Evolutionary conservation across 2,888 invertebrate genomes (phyloP), one percentile per base, ranked within the genome.

Genomic region (Cryptus armator): DNA sequence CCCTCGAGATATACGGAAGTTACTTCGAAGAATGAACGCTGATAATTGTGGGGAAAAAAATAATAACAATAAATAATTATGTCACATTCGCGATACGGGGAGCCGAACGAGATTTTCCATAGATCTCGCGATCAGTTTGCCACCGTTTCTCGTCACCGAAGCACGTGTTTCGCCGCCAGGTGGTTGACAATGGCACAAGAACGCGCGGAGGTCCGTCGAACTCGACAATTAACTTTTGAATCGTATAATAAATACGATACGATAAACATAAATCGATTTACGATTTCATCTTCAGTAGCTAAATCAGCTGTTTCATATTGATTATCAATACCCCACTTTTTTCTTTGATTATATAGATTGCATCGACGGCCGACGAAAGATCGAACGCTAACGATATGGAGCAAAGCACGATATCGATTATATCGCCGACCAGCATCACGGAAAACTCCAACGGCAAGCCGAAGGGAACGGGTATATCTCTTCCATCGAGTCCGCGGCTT

Each of bases 321-420:
- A 6, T 62, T n/a, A 9, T 62, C 12, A 62, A 6, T 29, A n/a
- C 14, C 6, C 16, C 62, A 6, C 14, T 32, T 24, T 32, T 32
- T 62, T 62, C 0, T 59, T 53, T 19, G 46, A 24, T 24, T 24
- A 62, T 46, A 29, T 74, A 84, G 86, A 72, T 79, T 19, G 43
- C 68, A 72, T 67, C 81, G 71, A 72, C 68, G 32, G 53, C 72
- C 6, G 56, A 29, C 16, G 77, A 77, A 10, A 75, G 67, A 19
- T 64, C 84, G 59, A 75, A n/a, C 24, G 12, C 62, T 51, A 16
- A 12, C 71, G 84, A 89, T 43, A 92, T 92, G 92, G 92, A 92
- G 75, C 91, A 90, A 78, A 83, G 86, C n/a, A 77, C 84, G n/a
- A 86, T 91, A 70, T 90, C 92, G 81, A 91, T 91, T 85, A 91